These are phyloP conservation scores for Thamnophis elegans DNA, from an alignment of 2,797 vertebrate species.

Conservation along the genomic window DNA sequence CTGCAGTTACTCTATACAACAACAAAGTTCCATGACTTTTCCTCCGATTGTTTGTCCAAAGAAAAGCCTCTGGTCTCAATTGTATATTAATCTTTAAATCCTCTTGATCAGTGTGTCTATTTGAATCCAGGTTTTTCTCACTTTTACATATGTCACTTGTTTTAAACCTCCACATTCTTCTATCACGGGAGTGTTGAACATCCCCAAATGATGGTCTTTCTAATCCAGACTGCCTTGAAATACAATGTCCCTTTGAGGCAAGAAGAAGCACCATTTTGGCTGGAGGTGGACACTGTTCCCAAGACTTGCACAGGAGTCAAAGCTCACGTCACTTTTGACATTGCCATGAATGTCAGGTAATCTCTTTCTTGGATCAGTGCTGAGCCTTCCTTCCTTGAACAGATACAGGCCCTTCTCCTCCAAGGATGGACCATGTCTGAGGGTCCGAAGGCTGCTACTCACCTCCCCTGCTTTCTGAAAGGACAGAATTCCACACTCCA, in stretches of 20 bases:
- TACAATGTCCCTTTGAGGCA: slow-evolving; percentile 54
- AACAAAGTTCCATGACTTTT: background rate
- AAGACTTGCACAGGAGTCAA: slow-evolving; percentile 28
- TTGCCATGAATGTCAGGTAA: slow-evolving; percentile 60
- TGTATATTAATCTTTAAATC: background rate
- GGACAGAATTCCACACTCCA: background rate
- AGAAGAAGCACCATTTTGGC: slow-evolving; percentile 31
- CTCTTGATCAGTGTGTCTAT: background rate
- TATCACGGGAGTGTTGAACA: background rate
- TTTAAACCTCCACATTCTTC: background rate
- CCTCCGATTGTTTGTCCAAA: background rate
- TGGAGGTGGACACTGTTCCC: slow-evolving; percentile 44
- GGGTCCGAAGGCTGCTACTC: background rate
- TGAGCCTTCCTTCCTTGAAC: background rate
- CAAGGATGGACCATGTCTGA: background rate
- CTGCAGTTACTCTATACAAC: too few species aligned
- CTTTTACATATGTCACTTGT: background rate
- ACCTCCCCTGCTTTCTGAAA: background rate
- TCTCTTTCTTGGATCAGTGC: background rate
- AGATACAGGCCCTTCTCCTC: background rate
- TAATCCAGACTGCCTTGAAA: slow-evolving; percentile 48
- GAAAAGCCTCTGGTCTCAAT: background rate
- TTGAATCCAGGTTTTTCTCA: background rate
- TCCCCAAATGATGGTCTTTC: background rate
- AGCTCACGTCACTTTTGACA: slow-evolving; percentile 47